Evolutionary conservation across 1,140 invertebrate species (phyloP), one percentile per base, ranked within the genome.

Genomic region (Orius insidiosus): DNA sequence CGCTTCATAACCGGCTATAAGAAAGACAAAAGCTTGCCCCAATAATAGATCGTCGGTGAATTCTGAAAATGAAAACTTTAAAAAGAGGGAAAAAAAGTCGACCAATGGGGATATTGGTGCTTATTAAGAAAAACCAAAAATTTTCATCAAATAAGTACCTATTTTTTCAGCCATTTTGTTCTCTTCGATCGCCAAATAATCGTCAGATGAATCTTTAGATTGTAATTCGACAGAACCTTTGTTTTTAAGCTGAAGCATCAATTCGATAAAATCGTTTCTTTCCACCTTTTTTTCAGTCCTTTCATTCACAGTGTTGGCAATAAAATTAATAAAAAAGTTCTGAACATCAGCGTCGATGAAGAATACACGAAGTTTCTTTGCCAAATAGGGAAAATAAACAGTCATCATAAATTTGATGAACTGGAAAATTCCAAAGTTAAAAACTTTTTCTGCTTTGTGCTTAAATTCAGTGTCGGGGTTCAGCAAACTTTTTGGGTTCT

Each of bases 1-100:
- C 24, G 24, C 33, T 46, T 74, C 71, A 48, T 68, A 75, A 18
- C 72, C 71, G 38, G 68, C 69, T 5, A 68, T 7, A 39, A 70
- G 61, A 46, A 70, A 66, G 5, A 67, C 49, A 8, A 64, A 56
- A 13, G 48, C 35, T 6, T 47, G 36, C 9, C 42, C 46, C 15
- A 34, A 31, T 7, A 50, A 43, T 34, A 47, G 36, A 46, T 62
- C 61, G 35, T 53, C 55, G 52, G 62, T 59, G 19, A 60, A 55
- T 4, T 51, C 52, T 52, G 60, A 14, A 43, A 43, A 37, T n/a
- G n/a, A 24, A 24, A 24, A 24, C 7, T 24, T 24, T 24, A 24
- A 24, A 24, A 24, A n/a, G n/a, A n/a, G n/a, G n/a, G n/a, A n/a
- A n/a, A n/a, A n/a, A n/a, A n/a, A n/a, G n/a, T n/a, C n/a, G n/a